These are phyloP conservation scores for Coremacera marginata DNA, from an alignment of 2,888 invertebrate genomes.

Conservation along the genomic window DNA sequence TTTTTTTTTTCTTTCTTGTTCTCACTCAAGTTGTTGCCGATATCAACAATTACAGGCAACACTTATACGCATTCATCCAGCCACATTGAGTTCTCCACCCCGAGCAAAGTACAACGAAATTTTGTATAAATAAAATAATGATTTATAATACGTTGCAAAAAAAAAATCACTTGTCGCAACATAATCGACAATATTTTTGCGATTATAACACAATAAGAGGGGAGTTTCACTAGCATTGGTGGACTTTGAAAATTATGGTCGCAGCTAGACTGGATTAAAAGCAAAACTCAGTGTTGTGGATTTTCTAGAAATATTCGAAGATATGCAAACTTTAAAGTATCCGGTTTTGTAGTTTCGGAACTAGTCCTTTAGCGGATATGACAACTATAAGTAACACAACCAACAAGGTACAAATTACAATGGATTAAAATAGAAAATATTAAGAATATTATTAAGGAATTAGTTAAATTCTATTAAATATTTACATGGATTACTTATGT, in stretches of 20 bases:
- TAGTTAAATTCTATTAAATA: no score
- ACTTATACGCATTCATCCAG: background rate
- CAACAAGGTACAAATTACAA: no score
- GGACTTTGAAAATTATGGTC: background rate
- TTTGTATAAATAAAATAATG: conserved; percentile 28
- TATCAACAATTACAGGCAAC: conserved; percentile 19
- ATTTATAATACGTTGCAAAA: conserved; percentile 20
- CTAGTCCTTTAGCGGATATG: no score
- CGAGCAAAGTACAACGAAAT: background rate
- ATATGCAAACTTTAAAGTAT: no score
- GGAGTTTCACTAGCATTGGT: background rate
- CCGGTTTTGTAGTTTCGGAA: no score
- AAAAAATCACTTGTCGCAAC: conserved; percentile 64
- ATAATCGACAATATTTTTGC: conserved; percentile 64
- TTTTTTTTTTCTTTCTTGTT: background rate
- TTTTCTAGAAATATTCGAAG: no score
- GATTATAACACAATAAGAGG: conserved; percentile 52
- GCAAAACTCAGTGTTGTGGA: background rate
- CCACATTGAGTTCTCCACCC: background rate
- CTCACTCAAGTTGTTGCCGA: conserved; percentile 18
- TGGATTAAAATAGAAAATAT: no score
- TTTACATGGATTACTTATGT: no score
- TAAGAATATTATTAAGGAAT: no score
- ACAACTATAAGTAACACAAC: no score
- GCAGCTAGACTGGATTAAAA: background rate